These are phyloP conservation scores for Acanthosepion lycidas DNA, from an alignment of 2,888 invertebrate genomes.

Conservation along the genomic window DNA sequence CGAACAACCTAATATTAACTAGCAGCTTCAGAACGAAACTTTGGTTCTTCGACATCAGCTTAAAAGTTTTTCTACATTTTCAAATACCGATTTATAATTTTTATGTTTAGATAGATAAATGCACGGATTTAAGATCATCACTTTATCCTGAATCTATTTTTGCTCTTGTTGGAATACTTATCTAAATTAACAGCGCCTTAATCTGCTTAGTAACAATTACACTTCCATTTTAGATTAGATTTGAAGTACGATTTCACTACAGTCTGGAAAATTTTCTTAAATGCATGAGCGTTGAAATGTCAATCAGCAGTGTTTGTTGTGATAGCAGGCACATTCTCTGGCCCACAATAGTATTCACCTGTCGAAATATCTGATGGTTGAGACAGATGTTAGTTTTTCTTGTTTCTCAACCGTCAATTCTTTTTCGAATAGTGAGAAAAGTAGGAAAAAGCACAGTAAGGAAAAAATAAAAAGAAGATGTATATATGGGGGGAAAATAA, in stretches of 20 bases:
- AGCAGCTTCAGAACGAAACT: too few species aligned
- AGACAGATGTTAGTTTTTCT: background rate
- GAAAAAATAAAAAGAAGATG: too few species aligned
- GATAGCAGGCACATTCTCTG: background rate
- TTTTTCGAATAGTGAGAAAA: background rate
- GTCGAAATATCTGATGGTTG: conserved; percentile 16
- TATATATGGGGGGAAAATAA: background rate
- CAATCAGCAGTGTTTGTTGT: background rate
- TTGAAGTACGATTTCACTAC: background rate
- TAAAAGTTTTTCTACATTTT: too few species aligned
- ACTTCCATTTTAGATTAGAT: background rate
- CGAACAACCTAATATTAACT: too few species aligned
- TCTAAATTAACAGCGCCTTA: background rate
- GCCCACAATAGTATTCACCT: background rate
- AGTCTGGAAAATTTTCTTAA: background rate
- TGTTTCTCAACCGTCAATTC: too few species aligned
- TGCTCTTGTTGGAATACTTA: background rate
- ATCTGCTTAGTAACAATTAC: background rate
- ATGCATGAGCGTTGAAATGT: background rate
- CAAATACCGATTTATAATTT: too few species aligned
- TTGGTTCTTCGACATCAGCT: too few species aligned
- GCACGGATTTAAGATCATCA: too few species aligned
- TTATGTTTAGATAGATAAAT: too few species aligned
- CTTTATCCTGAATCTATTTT: background rate
- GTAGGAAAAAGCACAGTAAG: background rate